These are phyloP conservation scores for Zonitis immaculata DNA, from an alignment of 2,888 invertebrate species.

Conservation along the genomic window DNA sequence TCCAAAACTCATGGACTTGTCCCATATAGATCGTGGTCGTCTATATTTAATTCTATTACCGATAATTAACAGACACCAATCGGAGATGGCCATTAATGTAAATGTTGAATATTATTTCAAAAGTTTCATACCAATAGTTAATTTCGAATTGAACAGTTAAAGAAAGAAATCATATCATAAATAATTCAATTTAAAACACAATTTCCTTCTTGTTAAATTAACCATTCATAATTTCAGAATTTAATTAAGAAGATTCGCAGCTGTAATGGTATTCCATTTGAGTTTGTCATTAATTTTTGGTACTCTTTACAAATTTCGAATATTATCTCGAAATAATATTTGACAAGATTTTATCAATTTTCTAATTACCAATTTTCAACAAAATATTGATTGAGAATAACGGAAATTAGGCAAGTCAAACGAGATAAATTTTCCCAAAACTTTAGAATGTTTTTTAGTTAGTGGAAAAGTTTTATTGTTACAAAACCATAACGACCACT, in stretches of 20 bases:
- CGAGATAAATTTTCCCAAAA: background rate
- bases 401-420: too few species aligned
- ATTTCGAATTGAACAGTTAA: background rate
- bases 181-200: background rate
- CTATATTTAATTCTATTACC: too few species aligned
- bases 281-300: background rate
- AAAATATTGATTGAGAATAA: too few species aligned
- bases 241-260: background rate
- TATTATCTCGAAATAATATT: too few species aligned
- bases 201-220: constrained; percentile 2
- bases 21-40: background rate
- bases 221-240: background rate
- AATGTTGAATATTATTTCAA: background rate
- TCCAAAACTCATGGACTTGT: background rate
- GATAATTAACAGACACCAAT: background rate
- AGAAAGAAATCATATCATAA: too few species aligned
- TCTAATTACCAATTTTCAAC: too few species aligned
- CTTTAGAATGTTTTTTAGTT: background rate
- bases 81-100: background rate
- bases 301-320: too few species aligned
- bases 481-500: background rate
- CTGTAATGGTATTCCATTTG: background rate
- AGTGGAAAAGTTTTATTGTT: background rate
- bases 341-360: too few species aligned
- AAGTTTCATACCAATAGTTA: background rate